A percentile compares a stretch with the other conserved stretches of the same genome.
These are phyloP conservation scores for Tenthredo distinguenda DNA, from an alignment of 2,888 invertebrate species.

Conservation along the genomic window DNA sequence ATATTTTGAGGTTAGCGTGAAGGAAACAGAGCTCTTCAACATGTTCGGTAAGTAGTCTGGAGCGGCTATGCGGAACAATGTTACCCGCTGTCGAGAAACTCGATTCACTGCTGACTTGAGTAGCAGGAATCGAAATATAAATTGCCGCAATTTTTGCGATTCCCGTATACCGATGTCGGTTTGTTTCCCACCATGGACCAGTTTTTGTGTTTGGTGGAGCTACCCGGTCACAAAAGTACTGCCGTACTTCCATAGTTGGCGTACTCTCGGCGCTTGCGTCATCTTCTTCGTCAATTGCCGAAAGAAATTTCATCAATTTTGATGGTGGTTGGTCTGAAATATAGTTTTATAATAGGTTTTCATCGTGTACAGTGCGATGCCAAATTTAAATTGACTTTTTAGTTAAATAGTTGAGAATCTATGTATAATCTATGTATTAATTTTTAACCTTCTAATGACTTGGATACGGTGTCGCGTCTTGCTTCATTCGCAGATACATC, in stretches of 20 bases:
- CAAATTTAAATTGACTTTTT: neutral
- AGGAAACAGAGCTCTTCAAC: neutral
- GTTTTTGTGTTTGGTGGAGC: neutral
- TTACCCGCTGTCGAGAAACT: constrained; percentile 2
- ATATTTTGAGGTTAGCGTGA: neutral
- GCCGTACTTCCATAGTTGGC: neutral
- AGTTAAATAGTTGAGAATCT: neutral
- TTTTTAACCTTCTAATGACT: neutral
- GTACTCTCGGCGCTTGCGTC: neutral
- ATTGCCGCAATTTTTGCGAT: neutral
- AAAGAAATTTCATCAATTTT: neutral
- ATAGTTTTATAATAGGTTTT: neutral
- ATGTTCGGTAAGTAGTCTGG: neutral
- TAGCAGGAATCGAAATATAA: neutral
- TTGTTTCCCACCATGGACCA: neutral
- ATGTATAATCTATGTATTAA: neutral
- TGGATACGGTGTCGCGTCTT: neutral
- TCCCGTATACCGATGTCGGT: neutral
- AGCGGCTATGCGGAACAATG: neutral
- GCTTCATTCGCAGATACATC: neutral
- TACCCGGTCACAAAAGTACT: neutral
- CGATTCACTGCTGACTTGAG: neutral
- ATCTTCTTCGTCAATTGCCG: neutral
- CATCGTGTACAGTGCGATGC: neutral
- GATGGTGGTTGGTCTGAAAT: neutral